Percentiles rank a stretch among this genome's conserved stretches.
These are phyloP conservation scores for Siderastrea siderea DNA, from an alignment of 92 coral and sea anemone species.

Conservation along the genomic window DNA sequence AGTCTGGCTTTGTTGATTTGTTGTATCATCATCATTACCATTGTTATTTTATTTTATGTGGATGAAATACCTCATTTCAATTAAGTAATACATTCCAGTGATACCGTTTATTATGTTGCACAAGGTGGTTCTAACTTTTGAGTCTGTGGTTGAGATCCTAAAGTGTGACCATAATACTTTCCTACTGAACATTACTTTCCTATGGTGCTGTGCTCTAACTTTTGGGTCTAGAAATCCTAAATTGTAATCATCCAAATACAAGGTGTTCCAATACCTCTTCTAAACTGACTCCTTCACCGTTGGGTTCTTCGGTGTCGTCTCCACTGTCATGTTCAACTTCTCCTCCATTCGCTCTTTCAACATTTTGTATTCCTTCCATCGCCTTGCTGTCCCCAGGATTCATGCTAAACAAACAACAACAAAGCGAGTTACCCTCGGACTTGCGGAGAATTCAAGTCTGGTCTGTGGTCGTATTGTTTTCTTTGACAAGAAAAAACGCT, in stretches of 20 bases:
- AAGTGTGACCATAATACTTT: not conserved
- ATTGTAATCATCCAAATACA: too few relatives aligned
- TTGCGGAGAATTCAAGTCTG: too few relatives aligned
- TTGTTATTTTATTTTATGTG: too few relatives aligned
- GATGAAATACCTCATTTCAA: too few relatives aligned
- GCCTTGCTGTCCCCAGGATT: constrained; percentile 94
- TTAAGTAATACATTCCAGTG: too few relatives aligned
- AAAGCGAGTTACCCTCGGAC: not conserved
- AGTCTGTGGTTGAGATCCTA: not conserved
- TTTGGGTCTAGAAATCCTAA: too few relatives aligned
- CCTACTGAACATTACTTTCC: too few relatives aligned
- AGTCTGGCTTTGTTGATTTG: too few relatives aligned
- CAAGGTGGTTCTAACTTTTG: not conserved
- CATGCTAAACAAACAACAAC: constrained; percentile 54
- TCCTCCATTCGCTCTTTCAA: constrained; percentile 85
- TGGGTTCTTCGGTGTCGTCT: constrained; percentile 81
- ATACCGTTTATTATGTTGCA: not conserved
- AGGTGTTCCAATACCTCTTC: constrained; percentile 69
- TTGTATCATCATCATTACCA: too few relatives aligned
- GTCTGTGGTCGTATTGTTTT: too few relatives aligned
- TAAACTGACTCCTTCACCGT: constrained; percentile 82
- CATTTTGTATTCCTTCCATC: constrained; percentile 93
- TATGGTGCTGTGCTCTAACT: too few relatives aligned
- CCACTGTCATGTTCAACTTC: constrained; percentile 90
- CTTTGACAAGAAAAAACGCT: too few relatives aligned